phyloP scores from a whole-genome alignment of 2,113 vertebrate species.

The Silurus glanis region DNA sequence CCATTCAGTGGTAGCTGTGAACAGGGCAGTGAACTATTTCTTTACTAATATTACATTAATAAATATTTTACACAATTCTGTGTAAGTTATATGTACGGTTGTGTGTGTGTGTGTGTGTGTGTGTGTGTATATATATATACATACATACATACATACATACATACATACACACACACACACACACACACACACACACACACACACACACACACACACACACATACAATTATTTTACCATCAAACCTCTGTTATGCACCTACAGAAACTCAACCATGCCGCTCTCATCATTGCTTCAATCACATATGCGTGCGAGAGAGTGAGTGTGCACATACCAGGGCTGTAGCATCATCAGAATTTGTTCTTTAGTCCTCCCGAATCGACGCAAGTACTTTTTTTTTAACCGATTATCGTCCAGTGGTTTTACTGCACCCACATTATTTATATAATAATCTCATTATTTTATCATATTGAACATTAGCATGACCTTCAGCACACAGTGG shows the following conservation, averaged over 20 bases:
- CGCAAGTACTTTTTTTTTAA: background rate
- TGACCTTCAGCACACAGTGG: constrained; percentile 44
- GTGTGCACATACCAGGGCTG: background rate
- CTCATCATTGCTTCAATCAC: background rate
- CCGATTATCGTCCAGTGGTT: background rate
- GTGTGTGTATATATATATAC: too few species aligned
- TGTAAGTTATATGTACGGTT: background rate
- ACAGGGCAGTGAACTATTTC: background rate
- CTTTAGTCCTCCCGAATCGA: background rate
- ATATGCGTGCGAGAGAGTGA: background rate
- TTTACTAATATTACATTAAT: background rate
- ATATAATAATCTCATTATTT: too few species aligned
- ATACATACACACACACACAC: too few species aligned
- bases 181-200: too few species aligned
- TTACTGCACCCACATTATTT: background rate
- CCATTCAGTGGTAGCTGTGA: background rate
- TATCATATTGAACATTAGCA: background rate
- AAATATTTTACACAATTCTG: background rate
- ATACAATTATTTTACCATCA: background rate
- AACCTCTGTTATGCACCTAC: background rate
- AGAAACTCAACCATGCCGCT: background rate
- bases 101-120: background rate
- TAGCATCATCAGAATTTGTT: background rate
- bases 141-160: too few species aligned
- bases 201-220: too few species aligned